These are phyloP conservation scores for Myotis pilosus DNA, from an alignment of 2,797 vertebrate species.

Conservation along the genomic window DNA sequence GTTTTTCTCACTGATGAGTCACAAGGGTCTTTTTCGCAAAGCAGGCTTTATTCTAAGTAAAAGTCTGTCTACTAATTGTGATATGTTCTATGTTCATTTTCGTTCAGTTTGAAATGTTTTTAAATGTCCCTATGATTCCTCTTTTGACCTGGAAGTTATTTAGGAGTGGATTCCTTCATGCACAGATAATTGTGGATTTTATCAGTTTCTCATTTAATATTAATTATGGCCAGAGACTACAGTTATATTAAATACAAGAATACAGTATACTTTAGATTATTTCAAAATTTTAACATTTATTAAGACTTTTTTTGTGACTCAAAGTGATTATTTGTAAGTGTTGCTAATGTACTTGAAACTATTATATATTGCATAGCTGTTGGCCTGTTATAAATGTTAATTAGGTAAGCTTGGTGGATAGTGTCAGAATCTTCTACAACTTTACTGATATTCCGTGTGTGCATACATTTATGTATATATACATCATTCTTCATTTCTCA, in stretches of 20 bases:
- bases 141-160: neutral
- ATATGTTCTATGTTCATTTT: neutral
- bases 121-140: neutral
- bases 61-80: neutral
- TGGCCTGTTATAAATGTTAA: neutral
- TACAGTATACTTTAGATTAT: neutral
- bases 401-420: neutral
- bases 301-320: neutral
- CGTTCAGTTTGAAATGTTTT: neutral
- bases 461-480: neutral
- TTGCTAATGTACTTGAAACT: neutral
- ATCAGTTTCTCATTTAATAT: neutral
- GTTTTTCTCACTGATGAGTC: neutral
- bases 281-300: neutral
- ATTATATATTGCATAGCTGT: neutral
- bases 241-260: neutral
- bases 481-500: neutral
- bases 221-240: neutral
- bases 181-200: neutral
- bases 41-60: neutral
- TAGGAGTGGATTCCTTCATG: neutral
- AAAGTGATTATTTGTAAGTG: neutral
- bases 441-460: neutral
- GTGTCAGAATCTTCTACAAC: neutral
- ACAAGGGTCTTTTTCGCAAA: neutral